phyloP scores from a whole-genome alignment of 2,888 invertebrate species.

The Pyrgus malvae region DNA sequence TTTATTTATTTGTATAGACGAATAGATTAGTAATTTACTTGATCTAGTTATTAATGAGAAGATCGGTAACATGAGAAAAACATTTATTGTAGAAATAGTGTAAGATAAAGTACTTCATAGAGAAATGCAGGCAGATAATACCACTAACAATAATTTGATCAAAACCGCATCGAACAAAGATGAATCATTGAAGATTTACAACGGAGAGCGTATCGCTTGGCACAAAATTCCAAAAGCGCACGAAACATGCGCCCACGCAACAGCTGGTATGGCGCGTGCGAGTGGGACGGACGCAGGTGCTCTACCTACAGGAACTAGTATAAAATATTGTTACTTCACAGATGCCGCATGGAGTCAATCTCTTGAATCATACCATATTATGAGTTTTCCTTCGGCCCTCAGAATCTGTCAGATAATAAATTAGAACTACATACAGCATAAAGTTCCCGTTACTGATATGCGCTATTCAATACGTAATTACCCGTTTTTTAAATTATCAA shows the following conservation, averaged over 20 bases:
- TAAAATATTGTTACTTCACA: constrained; percentile 26
- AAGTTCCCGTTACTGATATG: no score
- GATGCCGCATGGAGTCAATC: constrained; percentile 9
- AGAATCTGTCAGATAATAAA: not conserved
- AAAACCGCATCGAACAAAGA: constrained; percentile 3
- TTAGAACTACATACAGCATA: no score
- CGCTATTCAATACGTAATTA: not conserved
- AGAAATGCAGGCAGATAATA: no score
- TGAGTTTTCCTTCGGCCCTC: not conserved
- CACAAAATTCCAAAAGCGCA: constrained; percentile 37
- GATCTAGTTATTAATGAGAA: no score
- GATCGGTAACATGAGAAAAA: no score
- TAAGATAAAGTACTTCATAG: no score
- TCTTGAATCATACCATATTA: not conserved
- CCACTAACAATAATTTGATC: no score
- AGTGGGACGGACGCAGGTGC: constrained; percentile 76
- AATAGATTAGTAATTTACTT: no score
- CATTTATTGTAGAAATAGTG: no score
- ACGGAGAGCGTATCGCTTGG: constrained; percentile 10
- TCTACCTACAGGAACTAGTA: constrained; percentile 42
- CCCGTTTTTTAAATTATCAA: not conserved
- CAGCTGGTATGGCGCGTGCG: constrained; percentile 70
- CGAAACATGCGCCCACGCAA: constrained; percentile 43
- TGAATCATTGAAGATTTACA: constrained; percentile 27
- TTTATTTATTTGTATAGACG: no score